These are phyloP conservation scores for Agonum fuliginosum DNA, from an alignment of 2,888 invertebrate genomes.

Conservation along the genomic window DNA sequence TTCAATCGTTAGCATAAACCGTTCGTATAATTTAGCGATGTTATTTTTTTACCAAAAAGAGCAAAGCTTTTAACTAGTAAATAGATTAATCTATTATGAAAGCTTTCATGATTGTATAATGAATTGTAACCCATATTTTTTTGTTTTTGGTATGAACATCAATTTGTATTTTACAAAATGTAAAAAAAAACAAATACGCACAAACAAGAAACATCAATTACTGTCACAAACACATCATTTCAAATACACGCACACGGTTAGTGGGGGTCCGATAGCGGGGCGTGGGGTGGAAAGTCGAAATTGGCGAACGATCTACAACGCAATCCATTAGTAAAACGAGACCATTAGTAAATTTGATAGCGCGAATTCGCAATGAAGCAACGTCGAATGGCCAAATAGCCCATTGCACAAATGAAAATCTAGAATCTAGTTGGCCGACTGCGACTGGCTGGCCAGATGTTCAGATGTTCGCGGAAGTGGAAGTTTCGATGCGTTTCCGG, in stretches of 20 bases:
- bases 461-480: slow-evolving; percentile 17
- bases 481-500: slow-evolving; percentile 38
- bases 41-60: no score
- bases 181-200: slow-evolving; percentile 7
- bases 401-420: slow-evolving; percentile 51
- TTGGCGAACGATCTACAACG: slow-evolving; percentile 43
- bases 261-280: neutral
- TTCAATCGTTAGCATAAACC: neutral
- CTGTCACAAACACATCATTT: slow-evolving; percentile 19
- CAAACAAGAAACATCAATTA: slow-evolving; percentile 39
- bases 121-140: neutral
- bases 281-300: neutral
- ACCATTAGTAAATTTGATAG: slow-evolving; percentile 57
- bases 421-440: slow-evolving; percentile 14
- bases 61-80: slow-evolving; percentile 2
- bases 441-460: slow-evolving; percentile 29
- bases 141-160: slow-evolving; percentile 8
- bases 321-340: slow-evolving; percentile 58
- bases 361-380: slow-evolving; percentile 48
- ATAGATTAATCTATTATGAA: neutral
- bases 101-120: neutral
- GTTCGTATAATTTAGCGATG: no score
- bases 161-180: slow-evolving; percentile 18
- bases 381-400: slow-evolving; percentile 19
- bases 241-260: slow-evolving; percentile 5